Conservation (phyloP, 2,888 invertebrate species). For the Eurois occulta region DNA sequence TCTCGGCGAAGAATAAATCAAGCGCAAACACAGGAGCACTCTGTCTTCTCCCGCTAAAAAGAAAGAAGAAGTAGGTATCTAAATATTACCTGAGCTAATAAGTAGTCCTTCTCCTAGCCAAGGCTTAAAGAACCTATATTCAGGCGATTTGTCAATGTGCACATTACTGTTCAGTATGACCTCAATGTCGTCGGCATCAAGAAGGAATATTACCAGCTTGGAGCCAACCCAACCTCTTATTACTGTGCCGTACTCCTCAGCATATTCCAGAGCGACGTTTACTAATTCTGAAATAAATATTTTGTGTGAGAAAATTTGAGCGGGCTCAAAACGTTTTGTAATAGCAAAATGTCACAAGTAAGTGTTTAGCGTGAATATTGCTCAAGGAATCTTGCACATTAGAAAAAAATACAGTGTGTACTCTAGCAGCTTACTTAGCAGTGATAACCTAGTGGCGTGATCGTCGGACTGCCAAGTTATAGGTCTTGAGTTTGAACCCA, state of each 20-base stretch:
- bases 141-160: conserved; percentile 93
- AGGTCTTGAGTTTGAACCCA: too few relatives aligned
- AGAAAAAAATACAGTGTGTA: neutral
- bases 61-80: neutral
- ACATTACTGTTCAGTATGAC: conserved; percentile 93
- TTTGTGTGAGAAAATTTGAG: neutral
- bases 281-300: conserved; percentile 47
- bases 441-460: too few relatives aligned
- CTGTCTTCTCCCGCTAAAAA: neutral
- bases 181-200: conserved; percentile 93
- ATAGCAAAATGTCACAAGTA: neutral
- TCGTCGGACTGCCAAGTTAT: too few relatives aligned
- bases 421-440: too few relatives aligned
- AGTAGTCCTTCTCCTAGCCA: conserved; percentile 95
- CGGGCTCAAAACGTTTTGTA: neutral
- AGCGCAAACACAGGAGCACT: neutral
- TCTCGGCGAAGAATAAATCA: neutral
- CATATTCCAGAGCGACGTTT: conserved; percentile 5
- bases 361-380: neutral
- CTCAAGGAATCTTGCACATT: neutral
- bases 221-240: conserved; percentile 88
- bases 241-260: conserved; percentile 52
- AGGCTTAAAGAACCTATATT: conserved; percentile 94
- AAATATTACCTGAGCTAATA: conserved; percentile 87
- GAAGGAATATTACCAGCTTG: conserved; percentile 90